Evolutionary conservation across 1,140 invertebrate genomes (phyloP), one percentile per base, ranked within the genome.

Genomic region (Zaprionus nigranus): DNA sequence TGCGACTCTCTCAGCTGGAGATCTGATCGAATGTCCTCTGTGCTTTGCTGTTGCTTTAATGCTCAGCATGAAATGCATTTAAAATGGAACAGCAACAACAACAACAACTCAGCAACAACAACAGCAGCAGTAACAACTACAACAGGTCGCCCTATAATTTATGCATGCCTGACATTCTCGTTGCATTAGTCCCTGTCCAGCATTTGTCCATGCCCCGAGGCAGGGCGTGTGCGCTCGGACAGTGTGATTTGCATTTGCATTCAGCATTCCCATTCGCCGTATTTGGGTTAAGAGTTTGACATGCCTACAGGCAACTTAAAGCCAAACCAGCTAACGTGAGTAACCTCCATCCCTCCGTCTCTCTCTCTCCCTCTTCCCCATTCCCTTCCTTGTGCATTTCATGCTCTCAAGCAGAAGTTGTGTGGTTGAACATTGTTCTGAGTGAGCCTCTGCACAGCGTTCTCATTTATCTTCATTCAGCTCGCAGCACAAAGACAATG

Each of bases 41-140:
- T 49, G 67, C 40, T 26, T 43, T 57, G 67, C 40, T 26, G 43
- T 57, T 5, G 36, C 75, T 82, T 79, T 61, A 85, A 82, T 70
- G 46, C 24, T 9, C 9, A 51, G 46, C 46, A 72, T 76, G 67
- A 77, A 87, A 67, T 87, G 75, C 75, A 86, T 82, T 86, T 82
- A 85, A 85, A 82, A 40, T 75, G 49, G 51, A 62, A 22, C 43
- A 62, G 40, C 69, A 59, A 13, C 54, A 43, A 36, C 20, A 58
- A 24, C 38, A 9, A 49, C 12, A 4, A n/a, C n/a, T n/a, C n/a
- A n/a, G 24, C 60, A 62, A 5, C 12, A 51, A 20, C 12, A 56
- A 12, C 30, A 13, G 17, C 11, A 26, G 22, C 38, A 57, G 13
- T 13, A 56, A 5, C 43, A 24, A 34, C 28, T 11, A 67, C 67